Evolutionary conservation across 1,140 invertebrate genomes (phyloP).

Genomic region (Bombus soroeensis): DNA sequence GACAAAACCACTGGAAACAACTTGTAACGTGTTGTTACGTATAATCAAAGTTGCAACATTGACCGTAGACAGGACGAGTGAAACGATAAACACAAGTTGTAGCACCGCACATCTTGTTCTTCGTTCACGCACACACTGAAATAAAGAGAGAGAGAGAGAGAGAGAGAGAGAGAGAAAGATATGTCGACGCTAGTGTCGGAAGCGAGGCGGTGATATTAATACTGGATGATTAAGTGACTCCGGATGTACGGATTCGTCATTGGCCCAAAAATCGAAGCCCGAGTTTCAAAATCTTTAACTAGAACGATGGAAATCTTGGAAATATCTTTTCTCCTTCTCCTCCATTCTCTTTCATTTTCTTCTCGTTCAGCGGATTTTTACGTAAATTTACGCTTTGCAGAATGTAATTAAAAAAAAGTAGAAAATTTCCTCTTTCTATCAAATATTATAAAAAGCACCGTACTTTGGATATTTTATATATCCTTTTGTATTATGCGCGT

Average conservation of each 20-base stretch:
- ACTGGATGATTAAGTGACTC: constrained; percentile 80
- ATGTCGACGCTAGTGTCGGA: constrained; percentile 64
- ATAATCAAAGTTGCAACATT: not conserved
- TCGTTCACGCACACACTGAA: constrained; percentile 30
- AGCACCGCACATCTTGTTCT: constrained; percentile 30
- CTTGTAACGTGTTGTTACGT: not conserved
- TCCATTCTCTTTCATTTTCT: not conserved
- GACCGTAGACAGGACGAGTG: not conserved
- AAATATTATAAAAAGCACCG: no score
- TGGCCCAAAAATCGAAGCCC: constrained; percentile 68
- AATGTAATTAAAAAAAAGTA: no score
- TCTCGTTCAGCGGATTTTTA: no score
- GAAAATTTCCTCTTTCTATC: no score
- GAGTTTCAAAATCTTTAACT: constrained; percentile 34
- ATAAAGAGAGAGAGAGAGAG: not conserved
- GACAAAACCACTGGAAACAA: not conserved
- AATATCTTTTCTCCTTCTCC: constrained; percentile 32
- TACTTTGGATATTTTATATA: no score
- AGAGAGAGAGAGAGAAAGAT: constrained; percentile 36
- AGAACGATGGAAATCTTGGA: constrained; percentile 57
- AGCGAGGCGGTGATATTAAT: constrained; percentile 78
- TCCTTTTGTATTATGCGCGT: no score
- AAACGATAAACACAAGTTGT: constrained; percentile 61
- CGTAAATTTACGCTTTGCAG: no score
- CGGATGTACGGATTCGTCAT: constrained; percentile 73